Evolutionary conservation across 2,888 invertebrate genomes (phyloP).

Genomic region (Aphidoletes aphidimyza): DNA sequence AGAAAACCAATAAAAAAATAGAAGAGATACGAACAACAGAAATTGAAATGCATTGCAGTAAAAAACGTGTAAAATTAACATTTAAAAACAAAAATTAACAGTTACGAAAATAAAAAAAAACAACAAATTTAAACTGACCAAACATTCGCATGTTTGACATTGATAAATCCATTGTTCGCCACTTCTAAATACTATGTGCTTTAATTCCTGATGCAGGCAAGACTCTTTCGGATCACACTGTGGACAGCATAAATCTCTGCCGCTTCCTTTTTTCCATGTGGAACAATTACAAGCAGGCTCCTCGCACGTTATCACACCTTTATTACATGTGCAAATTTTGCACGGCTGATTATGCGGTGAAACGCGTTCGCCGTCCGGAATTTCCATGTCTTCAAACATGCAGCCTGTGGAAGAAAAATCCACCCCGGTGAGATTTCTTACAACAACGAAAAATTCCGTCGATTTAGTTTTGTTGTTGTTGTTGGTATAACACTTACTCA

Average conservation of each 20-base stretch:
- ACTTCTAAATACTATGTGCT: conserved; percentile 79
- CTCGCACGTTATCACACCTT: conserved; percentile 75
- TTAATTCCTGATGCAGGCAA: conserved; percentile 83
- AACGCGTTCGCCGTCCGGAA: conserved; percentile 71
- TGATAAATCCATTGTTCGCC: conserved; percentile 91
- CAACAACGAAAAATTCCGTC: too few species aligned
- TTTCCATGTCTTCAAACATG: conserved; percentile 75
- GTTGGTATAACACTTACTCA: conserved; percentile 69
- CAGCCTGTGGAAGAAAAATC: conserved; percentile 72
- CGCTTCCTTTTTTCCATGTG: conserved; percentile 64
- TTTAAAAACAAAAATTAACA: too few species aligned
- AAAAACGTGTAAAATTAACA: neutral
- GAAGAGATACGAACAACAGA: neutral
- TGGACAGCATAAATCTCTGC: conserved; percentile 78
- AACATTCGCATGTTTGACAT: conserved; percentile 92
- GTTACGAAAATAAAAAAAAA: too few species aligned
- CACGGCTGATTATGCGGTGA: conserved; percentile 68
- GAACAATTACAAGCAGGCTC: conserved; percentile 77
- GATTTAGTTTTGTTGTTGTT: too few species aligned
- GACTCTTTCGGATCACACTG: conserved; percentile 80
- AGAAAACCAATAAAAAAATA: conserved; percentile 47
- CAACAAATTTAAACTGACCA: conserved; percentile 68
- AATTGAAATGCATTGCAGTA: neutral
- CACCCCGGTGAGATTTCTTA: too few species aligned
- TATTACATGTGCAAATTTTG: conserved; percentile 67